Conservation (phyloP, 2,797 vertebrate species). For the Acipenser transmontanus region DNA sequence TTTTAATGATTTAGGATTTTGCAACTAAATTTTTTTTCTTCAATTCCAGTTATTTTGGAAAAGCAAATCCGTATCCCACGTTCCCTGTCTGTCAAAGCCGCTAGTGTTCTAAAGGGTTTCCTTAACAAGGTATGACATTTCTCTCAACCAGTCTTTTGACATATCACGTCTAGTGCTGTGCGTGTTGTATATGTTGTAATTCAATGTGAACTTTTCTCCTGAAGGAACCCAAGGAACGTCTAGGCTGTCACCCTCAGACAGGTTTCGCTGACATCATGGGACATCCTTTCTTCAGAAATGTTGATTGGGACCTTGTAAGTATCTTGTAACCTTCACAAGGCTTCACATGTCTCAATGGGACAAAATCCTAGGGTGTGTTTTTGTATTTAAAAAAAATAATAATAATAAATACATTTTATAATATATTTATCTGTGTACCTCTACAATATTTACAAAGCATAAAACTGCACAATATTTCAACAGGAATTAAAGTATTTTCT, state of each 20-base stretch:
- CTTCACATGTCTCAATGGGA: too few species aligned
- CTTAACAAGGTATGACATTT: conserved; percentile 83
- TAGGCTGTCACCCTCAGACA: conserved; percentile 96
- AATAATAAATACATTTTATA: too few species aligned
- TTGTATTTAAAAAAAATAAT: too few species aligned
- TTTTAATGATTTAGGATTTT: too few species aligned
- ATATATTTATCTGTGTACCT: too few species aligned
- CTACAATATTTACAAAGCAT: too few species aligned
- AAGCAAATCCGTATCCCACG: conserved; percentile 97
- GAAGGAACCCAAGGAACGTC: conserved; percentile 92
- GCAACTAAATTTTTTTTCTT: background rate
- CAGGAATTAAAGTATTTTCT: too few species aligned
- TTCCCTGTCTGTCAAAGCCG: conserved; percentile 95
- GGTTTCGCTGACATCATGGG: conserved; percentile 96
- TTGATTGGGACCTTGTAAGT: conserved; percentile 95
- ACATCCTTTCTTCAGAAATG: conserved; percentile 92
- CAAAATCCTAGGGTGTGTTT: too few species aligned
- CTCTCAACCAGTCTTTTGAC: too few species aligned
- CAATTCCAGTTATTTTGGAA: conserved; percentile 86
- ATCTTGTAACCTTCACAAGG: background rate
- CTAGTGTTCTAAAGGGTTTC: conserved; percentile 95
- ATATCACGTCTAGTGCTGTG: too few species aligned
- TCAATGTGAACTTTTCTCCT: conserved; percentile 10
- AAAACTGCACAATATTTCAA: too few species aligned
- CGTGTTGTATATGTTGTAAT: background rate